Evolutionary conservation across 2,113 vertebrate genomes (phyloP).

Genomic region (Erythrocebus patas): DNA sequence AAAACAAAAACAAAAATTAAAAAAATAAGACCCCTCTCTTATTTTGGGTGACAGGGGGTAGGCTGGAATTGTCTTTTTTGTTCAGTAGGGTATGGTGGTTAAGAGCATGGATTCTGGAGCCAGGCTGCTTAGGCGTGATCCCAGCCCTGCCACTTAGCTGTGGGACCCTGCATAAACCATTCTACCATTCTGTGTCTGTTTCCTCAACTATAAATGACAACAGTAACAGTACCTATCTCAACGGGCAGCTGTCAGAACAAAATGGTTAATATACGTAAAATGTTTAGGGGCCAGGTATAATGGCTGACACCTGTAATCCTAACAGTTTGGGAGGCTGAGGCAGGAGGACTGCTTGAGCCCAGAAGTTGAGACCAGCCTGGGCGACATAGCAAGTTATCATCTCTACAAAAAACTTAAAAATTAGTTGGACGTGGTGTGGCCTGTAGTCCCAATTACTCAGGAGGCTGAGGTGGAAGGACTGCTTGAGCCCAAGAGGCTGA

Average conservation of each 20-base stretch:
- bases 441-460: too few relatives aligned
- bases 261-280: not conserved
- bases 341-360: too few relatives aligned
- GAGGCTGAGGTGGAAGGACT: too few relatives aligned
- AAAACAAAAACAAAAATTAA: not conserved
- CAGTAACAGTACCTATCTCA: not conserved
- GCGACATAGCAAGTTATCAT: too few relatives aligned
- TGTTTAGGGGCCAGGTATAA: too few relatives aligned
- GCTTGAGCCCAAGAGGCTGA: too few relatives aligned
- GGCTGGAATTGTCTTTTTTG: not conserved
- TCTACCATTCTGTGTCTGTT: not conserved
- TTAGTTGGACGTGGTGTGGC: too few relatives aligned
- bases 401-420: too few relatives aligned
- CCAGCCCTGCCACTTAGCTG: not conserved
- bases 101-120: not conserved
- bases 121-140: not conserved
- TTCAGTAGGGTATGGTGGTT: not conserved
- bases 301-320: too few relatives aligned
- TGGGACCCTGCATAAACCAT: not conserved
- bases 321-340: too few relatives aligned
- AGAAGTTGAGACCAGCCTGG: too few relatives aligned
- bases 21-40: not conserved
- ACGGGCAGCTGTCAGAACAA: not conserved
- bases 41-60: not conserved
- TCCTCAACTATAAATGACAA: not conserved